Evolutionary conservation across 2,797 vertebrate species (phyloP).

Genomic region (Phalanger gymnotis): DNA sequence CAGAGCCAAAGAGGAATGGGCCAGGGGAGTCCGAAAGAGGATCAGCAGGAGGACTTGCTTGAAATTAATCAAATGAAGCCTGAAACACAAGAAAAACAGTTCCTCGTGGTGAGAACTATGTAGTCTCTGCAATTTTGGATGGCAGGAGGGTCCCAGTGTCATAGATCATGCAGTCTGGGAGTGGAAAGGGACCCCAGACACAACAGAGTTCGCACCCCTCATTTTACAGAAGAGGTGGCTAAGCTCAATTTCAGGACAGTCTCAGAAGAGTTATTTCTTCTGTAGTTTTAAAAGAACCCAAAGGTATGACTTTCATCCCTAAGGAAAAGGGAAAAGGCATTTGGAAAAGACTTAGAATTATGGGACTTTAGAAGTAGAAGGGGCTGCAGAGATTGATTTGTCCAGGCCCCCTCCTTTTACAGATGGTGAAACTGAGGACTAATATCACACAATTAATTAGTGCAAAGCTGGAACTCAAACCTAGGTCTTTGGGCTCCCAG

Average conservation of each 20-base stretch:
- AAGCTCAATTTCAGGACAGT: neutral
- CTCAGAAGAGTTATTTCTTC: neutral
- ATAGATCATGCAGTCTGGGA: neutral
- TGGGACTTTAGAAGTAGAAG: neutral
- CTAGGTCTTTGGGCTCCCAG: neutral
- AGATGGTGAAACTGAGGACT: neutral
- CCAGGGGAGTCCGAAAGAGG: neutral
- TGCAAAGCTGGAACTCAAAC: neutral
- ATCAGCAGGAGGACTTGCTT: neutral
- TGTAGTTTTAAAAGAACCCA: neutral
- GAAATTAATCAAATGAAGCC: conserved; percentile 13
- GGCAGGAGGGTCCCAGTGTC: neutral
- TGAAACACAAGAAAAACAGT: conserved; percentile 15
- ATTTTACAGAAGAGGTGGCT: neutral
- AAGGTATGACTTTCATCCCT: neutral
- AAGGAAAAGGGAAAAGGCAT: neutral
- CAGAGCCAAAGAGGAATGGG: neutral
- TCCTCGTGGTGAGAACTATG: conserved; percentile 17
- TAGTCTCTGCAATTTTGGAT: neutral
- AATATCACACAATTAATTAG: neutral
- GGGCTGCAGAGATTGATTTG: neutral
- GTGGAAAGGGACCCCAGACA: neutral
- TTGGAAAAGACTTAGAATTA: neutral
- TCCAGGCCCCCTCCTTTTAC: neutral
- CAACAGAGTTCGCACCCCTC: neutral